Conservation (phyloP, 2,113 vertebrate genomes). For the Leptodactylus fuscus region DNA sequence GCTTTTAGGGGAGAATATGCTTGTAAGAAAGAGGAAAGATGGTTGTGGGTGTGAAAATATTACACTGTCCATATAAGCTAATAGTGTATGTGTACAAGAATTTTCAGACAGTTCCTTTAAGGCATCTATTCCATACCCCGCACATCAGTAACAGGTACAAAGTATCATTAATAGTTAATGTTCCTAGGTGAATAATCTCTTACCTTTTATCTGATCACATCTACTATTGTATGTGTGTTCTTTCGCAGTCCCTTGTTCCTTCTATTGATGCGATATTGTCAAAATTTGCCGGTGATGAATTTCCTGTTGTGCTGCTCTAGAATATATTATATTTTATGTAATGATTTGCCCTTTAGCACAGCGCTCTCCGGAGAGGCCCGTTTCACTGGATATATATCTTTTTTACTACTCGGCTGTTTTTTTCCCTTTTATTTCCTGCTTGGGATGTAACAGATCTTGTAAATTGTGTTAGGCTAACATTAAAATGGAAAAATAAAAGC, state of each 20-base stretch:
- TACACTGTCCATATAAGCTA: too few relatives aligned
- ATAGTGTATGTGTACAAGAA: too few relatives aligned
- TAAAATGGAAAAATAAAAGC: constrained; percentile 46
- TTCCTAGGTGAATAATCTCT: not conserved
- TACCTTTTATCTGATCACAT: constrained; percentile 1
- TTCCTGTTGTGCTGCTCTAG: constrained; percentile 43
- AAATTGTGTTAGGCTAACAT: constrained; percentile 23
- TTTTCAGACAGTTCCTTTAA: too few relatives aligned
- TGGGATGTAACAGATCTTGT: constrained; percentile 49
- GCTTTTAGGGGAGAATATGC: too few relatives aligned
- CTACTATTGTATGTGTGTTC: not conserved
- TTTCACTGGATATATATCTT: constrained; percentile 48
- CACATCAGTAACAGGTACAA: not conserved
- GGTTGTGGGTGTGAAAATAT: too few relatives aligned
- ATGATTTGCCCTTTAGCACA: constrained; percentile 52
- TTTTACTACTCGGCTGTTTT: constrained; percentile 34
- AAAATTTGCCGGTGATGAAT: constrained; percentile 30
- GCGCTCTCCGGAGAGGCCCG: constrained; percentile 31
- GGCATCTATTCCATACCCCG: too few relatives aligned
- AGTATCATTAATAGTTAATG: not conserved
- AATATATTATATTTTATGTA: constrained; percentile 52
- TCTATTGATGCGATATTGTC: constrained; percentile 48
- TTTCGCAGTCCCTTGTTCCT: constrained; percentile 3
- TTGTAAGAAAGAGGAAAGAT: too few relatives aligned
- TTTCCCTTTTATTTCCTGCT: constrained; percentile 37